Evolutionary conservation across 2,888 invertebrate genomes (phyloP).

Genomic region (Latrodectus elegans): DNA sequence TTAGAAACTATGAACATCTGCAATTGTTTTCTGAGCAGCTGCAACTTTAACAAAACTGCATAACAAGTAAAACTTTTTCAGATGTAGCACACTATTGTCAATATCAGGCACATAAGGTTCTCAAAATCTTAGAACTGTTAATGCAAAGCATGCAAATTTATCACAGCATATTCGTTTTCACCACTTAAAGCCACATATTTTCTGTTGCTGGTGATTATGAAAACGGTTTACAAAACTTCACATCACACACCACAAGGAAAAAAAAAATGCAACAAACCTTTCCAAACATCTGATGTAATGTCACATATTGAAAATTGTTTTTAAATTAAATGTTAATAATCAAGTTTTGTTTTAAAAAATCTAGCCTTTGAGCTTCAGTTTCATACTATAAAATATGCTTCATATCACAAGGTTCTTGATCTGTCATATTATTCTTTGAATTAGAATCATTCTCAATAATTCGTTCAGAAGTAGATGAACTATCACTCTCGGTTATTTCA

Average conservation of each 20-base stretch:
- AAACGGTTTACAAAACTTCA: neutral
- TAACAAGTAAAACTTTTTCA: neutral
- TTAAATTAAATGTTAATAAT: neutral
- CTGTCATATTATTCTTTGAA: constrained; percentile 47
- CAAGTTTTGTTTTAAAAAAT: neutral
- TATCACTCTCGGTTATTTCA: constrained; percentile 67
- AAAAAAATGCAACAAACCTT: neutral
- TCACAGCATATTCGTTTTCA: constrained; percentile 5
- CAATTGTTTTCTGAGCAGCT: neutral
- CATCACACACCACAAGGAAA: neutral
- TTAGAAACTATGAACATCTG: neutral
- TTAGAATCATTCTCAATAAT: constrained; percentile 62
- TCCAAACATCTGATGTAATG: neutral
- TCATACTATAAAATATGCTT: constrained; percentile 64
- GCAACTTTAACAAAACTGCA: neutral
- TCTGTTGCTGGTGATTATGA: constrained; percentile 2
- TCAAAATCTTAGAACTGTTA: neutral
- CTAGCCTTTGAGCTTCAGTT: neutral
- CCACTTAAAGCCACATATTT: neutral
- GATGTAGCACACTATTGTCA: neutral
- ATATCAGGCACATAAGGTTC: neutral
- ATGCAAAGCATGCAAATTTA: constrained; percentile 3
- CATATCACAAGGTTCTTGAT: constrained; percentile 68
- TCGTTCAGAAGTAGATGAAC: constrained; percentile 67
- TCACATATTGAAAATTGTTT: neutral